Evolutionary conservation across 2,888 invertebrate species (phyloP).

Genomic region (Dasysyrphus tricinctus): DNA sequence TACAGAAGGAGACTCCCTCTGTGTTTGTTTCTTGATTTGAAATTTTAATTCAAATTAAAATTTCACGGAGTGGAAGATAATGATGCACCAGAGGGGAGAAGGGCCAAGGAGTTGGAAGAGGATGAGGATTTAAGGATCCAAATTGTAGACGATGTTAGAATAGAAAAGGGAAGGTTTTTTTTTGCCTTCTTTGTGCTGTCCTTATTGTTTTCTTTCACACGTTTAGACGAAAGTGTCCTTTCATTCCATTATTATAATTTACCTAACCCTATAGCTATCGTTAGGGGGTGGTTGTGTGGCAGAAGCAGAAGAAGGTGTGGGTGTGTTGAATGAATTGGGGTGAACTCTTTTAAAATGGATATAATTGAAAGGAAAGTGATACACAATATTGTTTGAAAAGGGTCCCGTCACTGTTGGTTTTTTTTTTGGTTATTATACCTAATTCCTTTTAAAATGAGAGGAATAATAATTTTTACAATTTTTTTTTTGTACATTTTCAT

Average conservation of each 20-base stretch:
- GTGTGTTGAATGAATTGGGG: constrained; percentile 35
- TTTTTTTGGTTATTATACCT: neutral
- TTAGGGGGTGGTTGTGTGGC: neutral
- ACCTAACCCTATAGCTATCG: constrained; percentile 1
- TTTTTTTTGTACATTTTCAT: neutral
- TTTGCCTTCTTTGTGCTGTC: constrained; percentile 10
- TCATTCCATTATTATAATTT: constrained; percentile 64
- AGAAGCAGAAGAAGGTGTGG: neutral
- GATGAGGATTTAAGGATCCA: constrained; percentile 12
- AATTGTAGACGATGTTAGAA: neutral
- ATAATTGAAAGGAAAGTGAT: constrained; percentile 74
- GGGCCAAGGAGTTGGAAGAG: neutral
- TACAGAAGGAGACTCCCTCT: constrained; percentile 1
- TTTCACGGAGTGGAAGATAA: constrained; percentile 74
- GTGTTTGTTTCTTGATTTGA: constrained; percentile 68
- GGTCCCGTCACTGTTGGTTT: constrained; percentile 29
- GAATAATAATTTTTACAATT: neutral
- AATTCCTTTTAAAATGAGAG: constrained; percentile 7
- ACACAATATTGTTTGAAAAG: constrained; percentile 57
- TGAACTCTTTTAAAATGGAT: constrained; percentile 60
- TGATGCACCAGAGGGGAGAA: constrained; percentile 41
- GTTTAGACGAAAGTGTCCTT: constrained; percentile 49
- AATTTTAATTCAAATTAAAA: constrained; percentile 76
- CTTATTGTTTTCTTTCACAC: constrained; percentile 55
- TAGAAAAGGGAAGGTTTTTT: constrained; percentile 26